These are phyloP conservation scores for Centruroides sculpturatus DNA, from an alignment of 1,140 invertebrate genomes.

Conservation along the genomic window DNA sequence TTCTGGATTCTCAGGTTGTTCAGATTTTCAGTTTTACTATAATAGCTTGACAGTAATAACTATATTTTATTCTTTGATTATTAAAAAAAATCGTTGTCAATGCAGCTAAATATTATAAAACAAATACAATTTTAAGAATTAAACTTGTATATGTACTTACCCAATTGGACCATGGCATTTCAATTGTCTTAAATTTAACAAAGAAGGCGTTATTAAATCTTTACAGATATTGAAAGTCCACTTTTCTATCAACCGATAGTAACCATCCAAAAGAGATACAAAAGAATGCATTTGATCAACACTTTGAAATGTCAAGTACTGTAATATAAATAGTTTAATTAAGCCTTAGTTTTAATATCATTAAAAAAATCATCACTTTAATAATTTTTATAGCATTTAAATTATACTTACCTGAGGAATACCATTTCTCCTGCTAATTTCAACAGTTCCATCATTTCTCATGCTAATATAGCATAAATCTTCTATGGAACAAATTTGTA, in stretches of 20 bases:
- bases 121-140: no score
- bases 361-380: background rate
- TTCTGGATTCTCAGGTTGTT: no score
- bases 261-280: constrained; percentile 67
- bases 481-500: constrained; percentile 58
- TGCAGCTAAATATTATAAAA: no score
- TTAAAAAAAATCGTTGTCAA: no score
- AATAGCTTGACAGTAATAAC: no score
- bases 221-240: constrained; percentile 81
- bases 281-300: constrained; percentile 52
- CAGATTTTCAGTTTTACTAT: no score
- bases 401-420: constrained; percentile 37
- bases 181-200: constrained; percentile 49
- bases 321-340: background rate
- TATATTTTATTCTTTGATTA: no score
- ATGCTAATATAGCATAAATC: constrained; percentile 63
- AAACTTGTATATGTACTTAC: constrained; percentile 18
- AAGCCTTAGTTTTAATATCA: no score
- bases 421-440: constrained; percentile 59
- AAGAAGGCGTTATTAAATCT: constrained; percentile 56
- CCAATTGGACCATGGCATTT: constrained; percentile 80
- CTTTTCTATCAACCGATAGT: constrained; percentile 69
- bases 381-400: background rate
- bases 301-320: constrained; percentile 51
- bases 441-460: constrained; percentile 50